Conservation (phyloP, 2,888 invertebrate species). For the Noctua pronuba region DNA sequence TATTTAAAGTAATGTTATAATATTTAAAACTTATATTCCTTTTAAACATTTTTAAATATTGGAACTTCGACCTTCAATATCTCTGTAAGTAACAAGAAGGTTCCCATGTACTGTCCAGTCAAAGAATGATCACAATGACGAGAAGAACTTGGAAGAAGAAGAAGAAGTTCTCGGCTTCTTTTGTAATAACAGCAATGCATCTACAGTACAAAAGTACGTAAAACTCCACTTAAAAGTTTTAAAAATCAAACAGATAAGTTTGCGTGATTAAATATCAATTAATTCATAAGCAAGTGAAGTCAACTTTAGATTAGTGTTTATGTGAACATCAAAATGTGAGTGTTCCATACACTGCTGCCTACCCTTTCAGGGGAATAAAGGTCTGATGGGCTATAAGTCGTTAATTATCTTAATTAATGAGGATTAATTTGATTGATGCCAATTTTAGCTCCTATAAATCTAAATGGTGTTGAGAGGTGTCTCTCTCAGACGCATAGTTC, state of each 20-base stretch:
- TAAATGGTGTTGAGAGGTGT: not conserved
- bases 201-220: too few relatives aligned
- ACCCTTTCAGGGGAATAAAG: not conserved
- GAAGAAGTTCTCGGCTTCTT: not conserved
- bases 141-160: not conserved
- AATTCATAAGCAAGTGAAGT: not conserved
- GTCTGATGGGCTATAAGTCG: not conserved
- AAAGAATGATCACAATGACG: not conserved
- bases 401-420: not conserved
- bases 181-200: not conserved
- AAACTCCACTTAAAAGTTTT: not conserved
- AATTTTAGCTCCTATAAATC: not conserved
- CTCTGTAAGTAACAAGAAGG: not conserved
- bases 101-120: not conserved
- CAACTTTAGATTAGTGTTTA: not conserved
- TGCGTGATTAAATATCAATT: not conserved
- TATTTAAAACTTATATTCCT: not conserved
- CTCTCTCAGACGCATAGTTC: not conserved
- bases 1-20: not conserved
- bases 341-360: not conserved
- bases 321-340: not conserved
- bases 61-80: not conserved
- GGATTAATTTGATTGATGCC: not conserved
- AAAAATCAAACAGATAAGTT: not conserved
- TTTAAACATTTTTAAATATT: not conserved